Conservation (phyloP, 2,113 vertebrate species). For the Orientallactaga bullata region DNA sequence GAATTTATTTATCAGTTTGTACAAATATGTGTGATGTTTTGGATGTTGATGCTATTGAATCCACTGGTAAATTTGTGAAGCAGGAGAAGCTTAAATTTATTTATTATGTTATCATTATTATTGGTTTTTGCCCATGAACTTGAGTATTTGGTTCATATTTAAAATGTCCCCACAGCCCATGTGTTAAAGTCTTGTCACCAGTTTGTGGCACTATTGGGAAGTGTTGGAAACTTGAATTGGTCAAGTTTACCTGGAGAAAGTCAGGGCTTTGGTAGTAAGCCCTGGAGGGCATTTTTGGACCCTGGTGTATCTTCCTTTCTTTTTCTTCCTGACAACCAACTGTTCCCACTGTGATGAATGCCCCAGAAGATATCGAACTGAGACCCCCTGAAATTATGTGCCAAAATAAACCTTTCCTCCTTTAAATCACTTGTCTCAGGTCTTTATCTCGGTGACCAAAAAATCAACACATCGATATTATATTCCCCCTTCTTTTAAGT, state of each 20-base stretch:
- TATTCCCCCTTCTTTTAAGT: neutral
- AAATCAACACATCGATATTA: neutral
- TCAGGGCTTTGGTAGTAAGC: neutral
- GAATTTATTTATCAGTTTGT: neutral
- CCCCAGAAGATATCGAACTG: accelerated
- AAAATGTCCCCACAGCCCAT: neutral
- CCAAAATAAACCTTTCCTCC: neutral
- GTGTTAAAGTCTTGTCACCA: neutral
- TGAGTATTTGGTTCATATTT: neutral
- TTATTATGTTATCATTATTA: too few relatives aligned
- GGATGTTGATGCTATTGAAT: neutral
- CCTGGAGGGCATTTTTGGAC: neutral
- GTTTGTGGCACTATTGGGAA: neutral
- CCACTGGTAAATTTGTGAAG: neutral
- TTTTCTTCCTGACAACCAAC: neutral
- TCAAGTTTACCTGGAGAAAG: too few relatives aligned
- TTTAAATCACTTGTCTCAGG: neutral
- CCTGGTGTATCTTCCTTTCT: neutral
- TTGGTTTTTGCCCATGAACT: neutral
- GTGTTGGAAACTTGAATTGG: neutral
- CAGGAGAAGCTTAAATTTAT: neutral
- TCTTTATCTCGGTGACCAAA: too few relatives aligned
- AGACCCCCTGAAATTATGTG: neutral
- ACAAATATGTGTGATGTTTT: neutral
- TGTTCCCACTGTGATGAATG: too few relatives aligned